Percentiles rank a stretch among this genome's conserved stretches.
Evolutionary conservation across 37 sponge, comb jelly and placozoan genomes (phyloP).

Genomic region (Amphimedon queenslandica): DNA sequence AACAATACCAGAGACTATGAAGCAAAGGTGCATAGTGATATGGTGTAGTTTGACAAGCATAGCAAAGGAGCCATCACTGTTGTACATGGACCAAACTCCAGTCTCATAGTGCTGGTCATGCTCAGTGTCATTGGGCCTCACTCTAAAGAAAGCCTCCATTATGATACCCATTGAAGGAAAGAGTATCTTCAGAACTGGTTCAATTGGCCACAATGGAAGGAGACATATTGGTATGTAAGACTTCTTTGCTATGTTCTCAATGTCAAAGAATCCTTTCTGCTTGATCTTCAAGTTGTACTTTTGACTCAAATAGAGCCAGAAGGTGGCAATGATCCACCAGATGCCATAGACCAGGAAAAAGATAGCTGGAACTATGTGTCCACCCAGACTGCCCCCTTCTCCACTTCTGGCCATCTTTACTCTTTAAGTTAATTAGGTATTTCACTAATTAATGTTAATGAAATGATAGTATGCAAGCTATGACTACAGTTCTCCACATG

Average conservation of each 20-base stretch:
- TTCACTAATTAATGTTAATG: not conserved
- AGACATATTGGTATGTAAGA: slow-evolving; percentile 29
- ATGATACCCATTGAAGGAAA: slow-evolving; percentile 40
- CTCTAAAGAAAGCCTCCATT: slow-evolving; percentile 23
- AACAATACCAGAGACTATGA: slow-evolving; percentile 56
- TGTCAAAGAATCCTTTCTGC: not conserved
- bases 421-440: not conserved
- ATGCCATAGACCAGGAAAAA: slow-evolving; percentile 50
- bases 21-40: slow-evolving; percentile 46
- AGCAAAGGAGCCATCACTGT: slow-evolving; percentile 8
- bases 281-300: not conserved
- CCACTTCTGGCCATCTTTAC: not conserved
- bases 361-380: slow-evolving; percentile 51
- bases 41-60: slow-evolving; percentile 40
- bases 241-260: slow-evolving; percentile 9
- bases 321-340: slow-evolving; percentile 32
- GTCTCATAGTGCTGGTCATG: not conserved
- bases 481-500: too few relatives aligned
- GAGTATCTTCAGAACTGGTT: slow-evolving; percentile 39
- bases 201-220: slow-evolving; percentile 32
- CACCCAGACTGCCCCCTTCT: slow-evolving; percentile 39
- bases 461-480: too few relatives aligned
- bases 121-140: not conserved
- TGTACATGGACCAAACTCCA: slow-evolving; percentile 1
- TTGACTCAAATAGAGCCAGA: slow-evolving; percentile 15